These are phyloP conservation scores for Leucophenga maculata DNA, from an alignment of 2,888 invertebrate species.

Conservation along the genomic window DNA sequence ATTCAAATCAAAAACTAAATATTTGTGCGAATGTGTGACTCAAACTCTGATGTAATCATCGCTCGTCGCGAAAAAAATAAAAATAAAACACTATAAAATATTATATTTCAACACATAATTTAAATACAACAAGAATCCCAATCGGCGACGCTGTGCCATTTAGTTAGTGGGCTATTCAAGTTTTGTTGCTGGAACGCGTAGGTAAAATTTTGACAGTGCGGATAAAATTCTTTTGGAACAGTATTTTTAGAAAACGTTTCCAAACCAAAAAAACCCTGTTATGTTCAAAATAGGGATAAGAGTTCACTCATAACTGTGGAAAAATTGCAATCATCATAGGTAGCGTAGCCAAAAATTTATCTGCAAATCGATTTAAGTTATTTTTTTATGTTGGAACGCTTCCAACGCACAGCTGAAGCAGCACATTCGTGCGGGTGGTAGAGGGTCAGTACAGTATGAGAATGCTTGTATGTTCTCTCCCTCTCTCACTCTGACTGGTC, in stretches of 20 bases:
- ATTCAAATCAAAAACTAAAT: slow-evolving; percentile 1
- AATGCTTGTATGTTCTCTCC: not conserved
- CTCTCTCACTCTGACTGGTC: not conserved
- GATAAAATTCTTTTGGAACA: too few relatives aligned
- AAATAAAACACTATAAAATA: slow-evolving; percentile 18
- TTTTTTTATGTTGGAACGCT: slow-evolving; percentile 10
- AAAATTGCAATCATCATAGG: not conserved
- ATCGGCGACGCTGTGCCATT: too few relatives aligned
- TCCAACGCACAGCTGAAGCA: slow-evolving; percentile 8
- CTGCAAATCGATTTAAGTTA: not conserved
- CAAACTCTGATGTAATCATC: slow-evolving; percentile 62
- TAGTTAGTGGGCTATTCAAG: too few relatives aligned
- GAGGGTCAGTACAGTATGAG: too few relatives aligned
- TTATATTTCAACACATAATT: too few relatives aligned
- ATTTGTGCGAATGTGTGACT: slow-evolving; percentile 40
- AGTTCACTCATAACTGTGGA: not conserved
- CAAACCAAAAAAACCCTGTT: not conserved
- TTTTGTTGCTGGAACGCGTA: not conserved
- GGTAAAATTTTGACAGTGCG: too few relatives aligned
- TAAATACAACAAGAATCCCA: too few relatives aligned
- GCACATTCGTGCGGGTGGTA: not conserved
- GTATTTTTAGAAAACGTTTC: too few relatives aligned
- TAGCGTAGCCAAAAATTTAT: not conserved
- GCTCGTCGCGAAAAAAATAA: slow-evolving; percentile 43
- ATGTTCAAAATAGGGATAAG: too few relatives aligned